These are phyloP conservation scores for Phyllostomus hastatus DNA, from an alignment of 2,113 vertebrate species.

Conservation along the genomic window DNA sequence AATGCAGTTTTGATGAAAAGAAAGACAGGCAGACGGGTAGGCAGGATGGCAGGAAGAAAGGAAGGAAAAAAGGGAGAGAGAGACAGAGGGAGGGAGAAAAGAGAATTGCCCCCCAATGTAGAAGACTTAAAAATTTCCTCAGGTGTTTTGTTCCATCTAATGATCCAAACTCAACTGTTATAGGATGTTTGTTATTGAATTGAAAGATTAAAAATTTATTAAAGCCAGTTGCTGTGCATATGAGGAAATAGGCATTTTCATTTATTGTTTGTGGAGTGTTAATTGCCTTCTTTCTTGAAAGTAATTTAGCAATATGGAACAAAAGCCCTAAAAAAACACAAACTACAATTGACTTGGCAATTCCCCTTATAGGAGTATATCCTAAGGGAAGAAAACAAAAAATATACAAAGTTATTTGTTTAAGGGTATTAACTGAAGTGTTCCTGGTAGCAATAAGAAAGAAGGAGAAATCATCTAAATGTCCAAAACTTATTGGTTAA, in stretches of 20 bases:
- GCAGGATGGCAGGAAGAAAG: not conserved
- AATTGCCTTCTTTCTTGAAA: slow-evolving; percentile 56
- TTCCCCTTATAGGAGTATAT: not conserved
- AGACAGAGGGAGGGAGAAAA: not conserved
- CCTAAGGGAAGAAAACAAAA: not conserved
- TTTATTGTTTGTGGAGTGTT: slow-evolving; percentile 30
- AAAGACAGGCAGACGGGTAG: not conserved
- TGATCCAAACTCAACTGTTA: not conserved
- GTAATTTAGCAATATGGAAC: slow-evolving; percentile 22
- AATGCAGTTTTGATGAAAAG: not conserved
- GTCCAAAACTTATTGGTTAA: slow-evolving; percentile 30
- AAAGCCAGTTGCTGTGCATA: slow-evolving; percentile 2
- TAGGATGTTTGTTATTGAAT: slow-evolving; percentile 7
- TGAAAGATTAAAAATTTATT: slow-evolving; percentile 35
- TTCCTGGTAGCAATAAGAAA: not conserved
- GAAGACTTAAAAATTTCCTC: not conserved
- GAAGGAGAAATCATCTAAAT: not conserved
- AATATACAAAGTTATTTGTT: not conserved
- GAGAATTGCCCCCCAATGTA: not conserved
- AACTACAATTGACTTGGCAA: not conserved
- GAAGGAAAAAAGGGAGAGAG: not conserved
- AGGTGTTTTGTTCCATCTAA: slow-evolving; percentile 36
- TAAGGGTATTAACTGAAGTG: not conserved
- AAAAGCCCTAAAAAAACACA: slow-evolving; percentile 11
- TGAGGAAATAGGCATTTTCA: slow-evolving; percentile 18